phyloP scores from a whole-genome alignment of 1,140 invertebrate species.

The Cyrtorhinus lividipennis region DNA sequence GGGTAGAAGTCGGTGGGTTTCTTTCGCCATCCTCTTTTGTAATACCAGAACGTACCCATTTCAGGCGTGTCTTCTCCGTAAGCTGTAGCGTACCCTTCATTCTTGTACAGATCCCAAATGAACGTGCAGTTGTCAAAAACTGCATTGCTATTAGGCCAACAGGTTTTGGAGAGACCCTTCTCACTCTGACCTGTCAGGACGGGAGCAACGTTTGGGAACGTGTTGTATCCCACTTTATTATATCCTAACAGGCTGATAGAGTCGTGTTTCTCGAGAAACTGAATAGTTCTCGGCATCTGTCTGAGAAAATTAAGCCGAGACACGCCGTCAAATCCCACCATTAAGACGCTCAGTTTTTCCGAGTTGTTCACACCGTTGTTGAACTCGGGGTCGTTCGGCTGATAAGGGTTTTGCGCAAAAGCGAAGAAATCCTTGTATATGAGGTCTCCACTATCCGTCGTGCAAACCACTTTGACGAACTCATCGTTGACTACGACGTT shows the following conservation, averaged over 20 bases:
- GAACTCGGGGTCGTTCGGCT: slow-evolving; percentile 15
- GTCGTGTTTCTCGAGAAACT: slow-evolving; percentile 31
- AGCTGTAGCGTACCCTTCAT: slow-evolving; percentile 36
- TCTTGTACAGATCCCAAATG: slow-evolving; percentile 40
- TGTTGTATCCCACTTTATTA: slow-evolving; percentile 34
- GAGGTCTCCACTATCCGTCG: neutral
- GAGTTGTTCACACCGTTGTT: slow-evolving; percentile 17
- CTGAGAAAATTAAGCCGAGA: slow-evolving; percentile 41
- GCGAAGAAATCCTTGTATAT: slow-evolving; percentile 28
- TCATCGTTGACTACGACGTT: slow-evolving; percentile 19
- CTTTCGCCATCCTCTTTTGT: slow-evolving; percentile 37
- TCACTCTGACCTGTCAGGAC: slow-evolving; percentile 33
- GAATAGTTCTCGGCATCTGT: slow-evolving; percentile 36
- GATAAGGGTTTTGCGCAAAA: slow-evolving; percentile 20
- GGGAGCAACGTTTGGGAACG: slow-evolving; percentile 33
- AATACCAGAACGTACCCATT: slow-evolving; percentile 41
- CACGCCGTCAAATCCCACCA: slow-evolving; percentile 54
- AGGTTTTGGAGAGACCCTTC: slow-evolving; percentile 27
- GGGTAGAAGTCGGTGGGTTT: slow-evolving; percentile 44
- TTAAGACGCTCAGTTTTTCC: slow-evolving; percentile 36
- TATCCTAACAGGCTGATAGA: slow-evolving; percentile 32
- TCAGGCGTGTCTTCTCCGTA: slow-evolving; percentile 40
- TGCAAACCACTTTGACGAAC: slow-evolving; percentile 25
- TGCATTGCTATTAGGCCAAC: slow-evolving; percentile 23
- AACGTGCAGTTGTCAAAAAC: slow-evolving; percentile 43